These are phyloP conservation scores for Hydriomena furcata DNA, from an alignment of 2,888 invertebrate species.

Conservation along the genomic window DNA sequence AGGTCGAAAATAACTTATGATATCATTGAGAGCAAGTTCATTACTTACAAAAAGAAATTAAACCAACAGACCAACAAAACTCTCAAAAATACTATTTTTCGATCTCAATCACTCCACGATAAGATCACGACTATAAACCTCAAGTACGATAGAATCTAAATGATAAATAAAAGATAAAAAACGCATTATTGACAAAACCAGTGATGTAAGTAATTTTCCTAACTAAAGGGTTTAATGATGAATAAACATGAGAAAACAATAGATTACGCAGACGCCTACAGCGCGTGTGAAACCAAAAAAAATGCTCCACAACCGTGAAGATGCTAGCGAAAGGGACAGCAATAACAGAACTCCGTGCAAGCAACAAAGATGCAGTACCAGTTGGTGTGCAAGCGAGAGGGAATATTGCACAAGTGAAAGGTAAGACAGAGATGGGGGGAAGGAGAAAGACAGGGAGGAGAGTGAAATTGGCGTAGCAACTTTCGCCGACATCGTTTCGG, in stretches of 20 bases:
- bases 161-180: no score
- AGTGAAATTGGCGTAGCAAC: slow-evolving; percentile 79
- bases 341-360: slow-evolving; percentile 45
- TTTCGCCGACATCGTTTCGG: slow-evolving; percentile 79
- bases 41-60: neutral
- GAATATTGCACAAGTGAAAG: slow-evolving; percentile 29
- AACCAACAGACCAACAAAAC: neutral
- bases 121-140: no score
- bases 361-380: slow-evolving; percentile 50
- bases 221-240: slow-evolving; percentile 40
- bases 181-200: no score
- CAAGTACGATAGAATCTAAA: no score
- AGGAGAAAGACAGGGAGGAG: slow-evolving; percentile 70
- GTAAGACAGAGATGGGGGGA: slow-evolving; percentile 53
- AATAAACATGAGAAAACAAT: slow-evolving; percentile 64
- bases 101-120: no score
- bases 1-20: slow-evolving; percentile 3
- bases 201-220: slow-evolving; percentile 23
- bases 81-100: neutral
- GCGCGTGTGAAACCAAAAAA: slow-evolving; percentile 70
- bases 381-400: slow-evolving; percentile 51
- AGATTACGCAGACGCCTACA: slow-evolving; percentile 69
- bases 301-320: slow-evolving; percentile 65
- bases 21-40: slow-evolving; percentile 20
- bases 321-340: slow-evolving; percentile 59